Evolutionary conservation across 2,888 invertebrate species (phyloP).

Genomic region (Bombylius discolor): DNA sequence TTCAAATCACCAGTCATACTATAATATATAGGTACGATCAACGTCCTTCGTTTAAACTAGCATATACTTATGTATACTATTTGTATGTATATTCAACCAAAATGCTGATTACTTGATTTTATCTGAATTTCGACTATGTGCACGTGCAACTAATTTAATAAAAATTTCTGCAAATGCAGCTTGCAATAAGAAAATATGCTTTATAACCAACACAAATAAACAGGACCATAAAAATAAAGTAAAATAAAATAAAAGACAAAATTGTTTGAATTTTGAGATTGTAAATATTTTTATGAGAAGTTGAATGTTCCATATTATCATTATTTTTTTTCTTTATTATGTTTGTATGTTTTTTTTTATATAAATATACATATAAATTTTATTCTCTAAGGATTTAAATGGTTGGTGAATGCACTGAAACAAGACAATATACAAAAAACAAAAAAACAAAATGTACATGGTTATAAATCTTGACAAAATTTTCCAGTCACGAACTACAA

Average conservation of each 20-base stretch:
- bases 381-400: background rate
- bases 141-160: conserved; percentile 10
- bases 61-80: no score
- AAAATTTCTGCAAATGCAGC: conserved; percentile 8
- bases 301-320: background rate
- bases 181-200: no score
- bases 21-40: background rate
- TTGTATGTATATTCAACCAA: no score
- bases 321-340: background rate
- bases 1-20: background rate
- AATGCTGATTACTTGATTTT: conserved; percentile 7
- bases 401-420: background rate
- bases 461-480: background rate
- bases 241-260: no score
- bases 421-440: background rate
- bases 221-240: no score
- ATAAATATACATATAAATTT: background rate
- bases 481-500: background rate
- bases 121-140: background rate
- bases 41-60: no score
- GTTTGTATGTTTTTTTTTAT: background rate
- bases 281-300: background rate
- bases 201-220: no score
- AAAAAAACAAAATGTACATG: background rate
- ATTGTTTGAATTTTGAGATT: background rate